phyloP scores from a whole-genome alignment of 2,888 invertebrate species.

The Lasiommata megera region DNA sequence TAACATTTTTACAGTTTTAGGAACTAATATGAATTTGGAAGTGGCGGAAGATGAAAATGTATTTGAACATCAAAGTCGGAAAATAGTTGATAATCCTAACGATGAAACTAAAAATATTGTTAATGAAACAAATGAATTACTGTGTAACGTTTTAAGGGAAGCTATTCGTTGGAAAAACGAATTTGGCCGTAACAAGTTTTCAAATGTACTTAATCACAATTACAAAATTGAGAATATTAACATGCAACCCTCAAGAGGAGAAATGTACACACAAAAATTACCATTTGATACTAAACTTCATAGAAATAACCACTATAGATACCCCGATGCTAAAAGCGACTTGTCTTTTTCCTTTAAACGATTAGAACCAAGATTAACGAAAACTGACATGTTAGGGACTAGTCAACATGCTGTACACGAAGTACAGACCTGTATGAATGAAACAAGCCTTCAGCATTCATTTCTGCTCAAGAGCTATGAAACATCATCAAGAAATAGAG shows the following conservation, averaged over 20 bases:
- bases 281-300: not conserved
- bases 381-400: not conserved
- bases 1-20: slow-evolving; percentile 14
- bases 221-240: not conserved
- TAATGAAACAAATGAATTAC: slow-evolving; percentile 24
- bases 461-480: not conserved
- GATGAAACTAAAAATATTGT: not conserved
- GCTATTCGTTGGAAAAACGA: slow-evolving; percentile 10
- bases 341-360: slow-evolving; percentile 32
- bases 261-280: not conserved
- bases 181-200: not conserved
- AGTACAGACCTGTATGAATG: not conserved
- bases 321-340: slow-evolving; percentile 8
- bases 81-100: not conserved
- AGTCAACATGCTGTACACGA: not conserved
- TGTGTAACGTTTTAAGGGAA: slow-evolving; percentile 29
- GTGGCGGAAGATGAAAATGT: not conserved
- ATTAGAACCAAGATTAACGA: not conserved
- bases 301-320: not conserved
- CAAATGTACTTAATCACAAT: not conserved
- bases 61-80: not conserved
- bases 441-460: not conserved
- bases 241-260: not conserved
- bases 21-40: not conserved
- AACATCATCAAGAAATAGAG: slow-evolving; percentile 4